phyloP scores from a whole-genome alignment of 2,888 invertebrate genomes.

The Tachina lurida region DNA sequence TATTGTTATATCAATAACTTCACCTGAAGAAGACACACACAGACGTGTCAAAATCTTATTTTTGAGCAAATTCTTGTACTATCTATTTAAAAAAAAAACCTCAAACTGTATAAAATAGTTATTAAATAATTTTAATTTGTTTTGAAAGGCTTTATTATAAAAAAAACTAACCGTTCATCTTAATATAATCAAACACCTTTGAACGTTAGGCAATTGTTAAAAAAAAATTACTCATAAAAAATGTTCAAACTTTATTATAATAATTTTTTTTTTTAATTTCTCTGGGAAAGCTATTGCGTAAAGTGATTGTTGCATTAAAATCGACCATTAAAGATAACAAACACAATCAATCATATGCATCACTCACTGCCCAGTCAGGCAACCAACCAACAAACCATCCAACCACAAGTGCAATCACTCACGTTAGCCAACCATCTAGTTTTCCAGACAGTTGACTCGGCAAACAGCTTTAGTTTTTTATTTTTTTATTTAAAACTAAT shows the following conservation, averaged over 20 bases:
- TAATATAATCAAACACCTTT: too few species aligned
- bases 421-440: conserved; percentile 8
- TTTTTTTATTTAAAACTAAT: conserved; percentile 19
- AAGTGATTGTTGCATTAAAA: conserved; percentile 21
- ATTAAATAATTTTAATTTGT: too few species aligned
- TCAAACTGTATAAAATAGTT: too few species aligned
- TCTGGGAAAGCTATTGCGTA: conserved; percentile 62
- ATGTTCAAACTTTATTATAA: conserved; percentile 5
- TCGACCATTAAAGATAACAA: conserved; percentile 9
- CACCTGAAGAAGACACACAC: too few species aligned
- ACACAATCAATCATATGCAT: conserved; percentile 22
- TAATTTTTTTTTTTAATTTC: background rate
- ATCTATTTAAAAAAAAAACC: too few species aligned
- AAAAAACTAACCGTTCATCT: too few species aligned
- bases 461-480: conserved; percentile 22
- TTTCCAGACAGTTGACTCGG: conserved; percentile 57
- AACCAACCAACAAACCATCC: background rate
- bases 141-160: too few species aligned
- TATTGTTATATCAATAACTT: too few species aligned
- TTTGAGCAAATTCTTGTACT: too few species aligned
- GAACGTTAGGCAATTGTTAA: too few species aligned
- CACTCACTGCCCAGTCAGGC: conserved; percentile 14
- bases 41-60: too few species aligned
- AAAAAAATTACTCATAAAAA: conserved; percentile 3
- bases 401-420: background rate